A percentile compares a stretch with the other conserved stretches of the same genome.
These are phyloP conservation scores for Microchrysa polita DNA, from an alignment of 2,888 invertebrate genomes.

Conservation along the genomic window DNA sequence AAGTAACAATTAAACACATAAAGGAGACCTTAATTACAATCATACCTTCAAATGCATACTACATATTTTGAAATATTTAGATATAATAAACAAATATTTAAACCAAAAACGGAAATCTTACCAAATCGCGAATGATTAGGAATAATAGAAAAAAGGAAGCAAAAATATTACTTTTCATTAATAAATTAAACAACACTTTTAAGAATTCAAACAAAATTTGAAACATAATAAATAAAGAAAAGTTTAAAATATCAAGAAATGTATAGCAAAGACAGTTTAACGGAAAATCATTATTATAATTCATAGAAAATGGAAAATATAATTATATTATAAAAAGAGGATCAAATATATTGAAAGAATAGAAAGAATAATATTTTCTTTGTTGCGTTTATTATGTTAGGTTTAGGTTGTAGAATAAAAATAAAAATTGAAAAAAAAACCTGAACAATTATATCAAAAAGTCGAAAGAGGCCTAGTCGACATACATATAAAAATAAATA, in stretches of 20 bases:
- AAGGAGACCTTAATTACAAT: not conserved
- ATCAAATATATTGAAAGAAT: not conserved
- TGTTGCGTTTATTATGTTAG: too few species aligned
- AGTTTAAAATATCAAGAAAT: not conserved
- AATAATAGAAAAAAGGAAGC: not conserved
- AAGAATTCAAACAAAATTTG: conserved; percentile 4
- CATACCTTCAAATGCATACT: not conserved
- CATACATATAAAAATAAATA: conserved; percentile 19
- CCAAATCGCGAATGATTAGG: not conserved
- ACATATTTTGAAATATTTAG: conserved; percentile 2
- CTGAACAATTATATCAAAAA: not conserved
- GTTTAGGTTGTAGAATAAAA: too few species aligned
- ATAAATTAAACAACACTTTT: not conserved
- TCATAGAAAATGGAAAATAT: conserved; percentile 22
- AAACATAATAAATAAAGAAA: conserved; percentile 13
- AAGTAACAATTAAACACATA: too few species aligned
- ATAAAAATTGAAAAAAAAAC: conserved; percentile 20
- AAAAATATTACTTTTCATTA: not conserved
- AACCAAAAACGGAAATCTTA: not conserved
- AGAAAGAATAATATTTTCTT: conserved; percentile 1
- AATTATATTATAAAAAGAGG: not conserved
- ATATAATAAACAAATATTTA: too few species aligned
- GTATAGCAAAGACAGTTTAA: conserved; percentile 21
- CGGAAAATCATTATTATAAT: conserved; percentile 29
- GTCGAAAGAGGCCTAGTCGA: conserved; percentile 7